A percentile compares a stretch with the other conserved stretches of the same genome.
Conservation (phyloP, 2,113 vertebrate species). For the Thunnus maccoyii region DNA sequence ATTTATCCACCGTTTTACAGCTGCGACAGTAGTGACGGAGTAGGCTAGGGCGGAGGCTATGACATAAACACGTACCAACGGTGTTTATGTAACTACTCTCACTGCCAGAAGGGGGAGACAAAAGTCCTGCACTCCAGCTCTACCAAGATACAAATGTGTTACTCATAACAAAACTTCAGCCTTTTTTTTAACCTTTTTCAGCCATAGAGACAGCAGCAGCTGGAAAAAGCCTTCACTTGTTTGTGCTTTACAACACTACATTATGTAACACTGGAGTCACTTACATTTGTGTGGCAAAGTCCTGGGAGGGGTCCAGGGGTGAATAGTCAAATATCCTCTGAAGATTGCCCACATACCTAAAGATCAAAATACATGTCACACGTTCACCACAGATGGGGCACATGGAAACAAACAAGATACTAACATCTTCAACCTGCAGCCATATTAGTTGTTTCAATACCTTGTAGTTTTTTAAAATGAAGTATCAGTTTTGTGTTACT, state of each 20-base stretch:
- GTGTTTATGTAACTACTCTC: too few species aligned
- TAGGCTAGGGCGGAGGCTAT: too few species aligned
- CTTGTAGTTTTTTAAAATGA: not conserved
- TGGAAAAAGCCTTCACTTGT: slow-evolving; percentile 21
- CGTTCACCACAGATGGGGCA: slow-evolving; percentile 15
- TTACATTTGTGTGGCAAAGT: slow-evolving; percentile 99
- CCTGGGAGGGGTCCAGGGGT: slow-evolving; percentile 96
- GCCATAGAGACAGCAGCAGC: not conserved
- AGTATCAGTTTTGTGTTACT: not conserved
- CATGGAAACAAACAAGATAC: slow-evolving; percentile 5
- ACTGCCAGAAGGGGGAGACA: too few species aligned
- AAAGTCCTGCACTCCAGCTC: too few species aligned
- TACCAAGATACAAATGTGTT: not conserved
- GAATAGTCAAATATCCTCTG: slow-evolving; percentile 99
- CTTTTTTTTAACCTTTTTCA: not conserved
- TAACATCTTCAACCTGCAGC: not conserved
- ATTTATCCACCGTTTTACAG: too few species aligned
- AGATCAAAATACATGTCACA: slow-evolving; percentile 68
- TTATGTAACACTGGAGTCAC: slow-evolving; percentile 73
- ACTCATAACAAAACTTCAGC: not conserved
- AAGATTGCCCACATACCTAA: slow-evolving; percentile 96
- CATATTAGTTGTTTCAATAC: not conserved
- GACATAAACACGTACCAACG: too few species aligned
- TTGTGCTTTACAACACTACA: not conserved
- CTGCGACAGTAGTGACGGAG: too few species aligned